These are phyloP conservation scores for Molanna angustata DNA, from an alignment of 2,888 invertebrate genomes.

Conservation along the genomic window DNA sequence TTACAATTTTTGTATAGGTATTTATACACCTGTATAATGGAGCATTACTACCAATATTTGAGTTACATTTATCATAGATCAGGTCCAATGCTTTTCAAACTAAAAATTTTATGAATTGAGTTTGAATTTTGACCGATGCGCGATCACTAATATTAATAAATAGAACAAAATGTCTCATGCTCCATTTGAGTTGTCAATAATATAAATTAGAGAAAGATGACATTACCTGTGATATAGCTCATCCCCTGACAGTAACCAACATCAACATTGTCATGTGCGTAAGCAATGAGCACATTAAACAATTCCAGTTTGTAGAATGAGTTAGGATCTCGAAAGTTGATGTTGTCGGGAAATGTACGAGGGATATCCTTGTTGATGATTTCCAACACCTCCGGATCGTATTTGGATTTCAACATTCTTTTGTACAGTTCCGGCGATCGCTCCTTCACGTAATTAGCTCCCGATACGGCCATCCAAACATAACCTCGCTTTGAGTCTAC, in stretches of 20 bases:
- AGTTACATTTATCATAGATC: no score
- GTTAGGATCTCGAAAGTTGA: slow-evolving; percentile 79
- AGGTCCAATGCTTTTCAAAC: no score
- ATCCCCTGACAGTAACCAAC: slow-evolving; percentile 95
- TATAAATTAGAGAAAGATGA: neutral
- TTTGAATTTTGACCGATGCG: no score
- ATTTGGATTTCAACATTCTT: slow-evolving; percentile 65
- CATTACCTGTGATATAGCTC: slow-evolving; percentile 82
- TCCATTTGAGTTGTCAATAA: neutral
- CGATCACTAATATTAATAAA: no score
- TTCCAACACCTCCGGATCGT: slow-evolving; percentile 72
- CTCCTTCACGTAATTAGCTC: slow-evolving; percentile 67
- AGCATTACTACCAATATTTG: no score
- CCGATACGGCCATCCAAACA: slow-evolving; percentile 86
- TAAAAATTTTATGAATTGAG: no score
- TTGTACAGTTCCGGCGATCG: slow-evolving; percentile 65
- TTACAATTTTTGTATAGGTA: no score
- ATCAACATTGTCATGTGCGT: slow-evolving; percentile 82
- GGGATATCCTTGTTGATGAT: slow-evolving; percentile 86
- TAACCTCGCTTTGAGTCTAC: slow-evolving; percentile 59
- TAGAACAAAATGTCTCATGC: no score
- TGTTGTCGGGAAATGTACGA: slow-evolving; percentile 93
- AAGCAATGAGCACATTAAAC: slow-evolving; percentile 82
- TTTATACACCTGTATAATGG: no score
- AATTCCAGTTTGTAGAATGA: slow-evolving; percentile 73